Evolutionary conservation across 1,140 invertebrate genomes (phyloP), one percentile per base, ranked within the genome.

Genomic region (Tetramorium parvispinum): DNA sequence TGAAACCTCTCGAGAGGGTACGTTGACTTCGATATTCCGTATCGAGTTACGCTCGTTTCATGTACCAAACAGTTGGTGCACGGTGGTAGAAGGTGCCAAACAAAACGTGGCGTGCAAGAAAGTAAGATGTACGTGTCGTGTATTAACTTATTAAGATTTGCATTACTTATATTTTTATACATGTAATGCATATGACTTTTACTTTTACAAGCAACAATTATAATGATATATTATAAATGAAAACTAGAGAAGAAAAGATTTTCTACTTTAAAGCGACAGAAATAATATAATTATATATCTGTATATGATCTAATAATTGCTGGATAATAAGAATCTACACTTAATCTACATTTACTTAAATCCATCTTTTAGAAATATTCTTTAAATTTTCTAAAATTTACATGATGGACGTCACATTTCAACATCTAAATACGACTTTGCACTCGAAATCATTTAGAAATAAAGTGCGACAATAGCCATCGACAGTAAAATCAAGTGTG

Each of bases 11-110:
- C 78, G 78, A 85, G 91, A 93, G 91, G 79, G 91, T 91, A 88
- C 88, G 85, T 82, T 88, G 91, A 92, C 90, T 93, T 92, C 88
- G 87, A 92, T 91, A 93, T 92, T 92, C 91, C 77, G 90, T 92
- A 91, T 92, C 91, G 89, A 92, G 91, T 92, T 93, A 91, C 90
- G 87, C 87, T 88, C 88, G 82, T 90, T 91, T 88, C 88, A 59
- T 76, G 81, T 87, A 87, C 70, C 76, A 89, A 93, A 92, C 87
- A 91, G 89, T 91, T 86, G 83, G 65, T 81, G 49, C 63, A 81
- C 27, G 68, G 27, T 2, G 27, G 27, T 32, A 32, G 27, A 32
- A 32, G 21, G 85, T 40, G 75, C 63, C 32, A 65, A 86, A 66
- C 70, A 73, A 82, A 66, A 76, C 63, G 32, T 57, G 37, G n/a